Conservation (phyloP, 1,140 invertebrate species). For the Lethrus apterus region DNA sequence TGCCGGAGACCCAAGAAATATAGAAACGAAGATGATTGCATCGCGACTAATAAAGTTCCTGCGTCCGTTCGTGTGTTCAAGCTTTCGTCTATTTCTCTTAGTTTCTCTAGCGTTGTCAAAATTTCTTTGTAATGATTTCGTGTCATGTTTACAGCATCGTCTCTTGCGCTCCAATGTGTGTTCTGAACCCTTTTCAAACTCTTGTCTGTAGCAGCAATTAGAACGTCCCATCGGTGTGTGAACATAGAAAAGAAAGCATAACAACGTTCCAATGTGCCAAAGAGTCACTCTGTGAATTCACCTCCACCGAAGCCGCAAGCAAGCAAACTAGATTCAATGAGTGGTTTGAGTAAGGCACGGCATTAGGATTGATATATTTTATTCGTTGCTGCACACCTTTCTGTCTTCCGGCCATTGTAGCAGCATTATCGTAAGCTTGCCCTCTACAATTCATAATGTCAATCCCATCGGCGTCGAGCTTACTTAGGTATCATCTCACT, state of each 20-base stretch:
- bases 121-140: constrained; percentile 1
- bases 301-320: constrained; percentile 1
- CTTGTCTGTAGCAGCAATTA: constrained; percentile 6
- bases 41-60: too few species aligned
- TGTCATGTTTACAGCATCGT: background rate
- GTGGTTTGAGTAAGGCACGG: constrained; percentile 32
- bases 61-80: too few species aligned
- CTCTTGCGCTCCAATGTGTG: constrained; percentile 10
- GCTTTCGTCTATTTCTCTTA: background rate
- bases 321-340: constrained; percentile 34
- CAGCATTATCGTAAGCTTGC: constrained; percentile 39
- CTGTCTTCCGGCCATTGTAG: constrained; percentile 37
- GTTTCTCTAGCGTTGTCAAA: background rate
- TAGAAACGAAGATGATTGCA: too few species aligned
- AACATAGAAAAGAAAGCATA: constrained; percentile 16
- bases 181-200: constrained; percentile 1
- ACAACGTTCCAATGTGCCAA: constrained; percentile 13
- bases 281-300: constrained; percentile 11
- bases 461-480: constrained; percentile 17
- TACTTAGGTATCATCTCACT: constrained; percentile 18
- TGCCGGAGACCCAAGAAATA: too few species aligned
- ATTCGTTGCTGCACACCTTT: constrained; percentile 35
- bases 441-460: constrained; percentile 22
- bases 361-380: constrained; percentile 21
- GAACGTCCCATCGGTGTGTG: constrained; percentile 12